phyloP scores from a whole-genome alignment of 2,797 vertebrate species.

The Gymnothorax reevesii region DNA sequence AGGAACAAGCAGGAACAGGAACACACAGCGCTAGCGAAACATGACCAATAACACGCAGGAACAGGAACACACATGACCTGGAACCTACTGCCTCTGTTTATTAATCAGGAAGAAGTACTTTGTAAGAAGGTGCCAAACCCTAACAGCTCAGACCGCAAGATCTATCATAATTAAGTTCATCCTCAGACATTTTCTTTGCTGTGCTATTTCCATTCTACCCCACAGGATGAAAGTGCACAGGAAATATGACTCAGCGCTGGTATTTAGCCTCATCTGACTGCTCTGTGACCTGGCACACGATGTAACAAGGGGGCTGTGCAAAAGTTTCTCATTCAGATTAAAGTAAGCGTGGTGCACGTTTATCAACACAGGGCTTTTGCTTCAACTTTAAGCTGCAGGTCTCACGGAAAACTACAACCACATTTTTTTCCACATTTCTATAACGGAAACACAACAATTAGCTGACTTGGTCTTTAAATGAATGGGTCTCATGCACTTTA shows the following conservation, averaged over 20 bases:
- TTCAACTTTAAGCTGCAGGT: neutral
- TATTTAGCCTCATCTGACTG: neutral
- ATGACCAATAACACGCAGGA: too few relatives aligned
- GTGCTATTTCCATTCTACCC: neutral
- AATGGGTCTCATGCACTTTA: neutral
- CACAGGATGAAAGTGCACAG: neutral
- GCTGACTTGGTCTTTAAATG: neutral
- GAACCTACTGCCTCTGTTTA: conserved; percentile 1
- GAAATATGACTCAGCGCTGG: neutral
- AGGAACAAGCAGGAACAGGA: too few relatives aligned
- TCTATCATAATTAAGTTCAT: neutral
- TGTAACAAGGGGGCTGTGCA: neutral
- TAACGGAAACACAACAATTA: neutral
- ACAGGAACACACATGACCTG: too few relatives aligned
- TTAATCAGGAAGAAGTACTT: neutral
- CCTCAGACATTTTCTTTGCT: neutral
- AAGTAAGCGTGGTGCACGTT: neutral
- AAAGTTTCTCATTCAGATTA: neutral
- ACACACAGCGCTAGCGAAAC: too few relatives aligned
- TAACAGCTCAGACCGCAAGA: neutral
- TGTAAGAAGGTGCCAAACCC: conserved; percentile 1
- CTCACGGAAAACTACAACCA: neutral
- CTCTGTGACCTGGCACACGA: neutral
- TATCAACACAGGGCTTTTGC: neutral
- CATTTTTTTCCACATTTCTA: neutral